A percentile compares a stretch with the other conserved stretches of the same genome.
These are phyloP conservation scores for Melieria omissa DNA, from an alignment of 2,888 invertebrate species.

Conservation along the genomic window DNA sequence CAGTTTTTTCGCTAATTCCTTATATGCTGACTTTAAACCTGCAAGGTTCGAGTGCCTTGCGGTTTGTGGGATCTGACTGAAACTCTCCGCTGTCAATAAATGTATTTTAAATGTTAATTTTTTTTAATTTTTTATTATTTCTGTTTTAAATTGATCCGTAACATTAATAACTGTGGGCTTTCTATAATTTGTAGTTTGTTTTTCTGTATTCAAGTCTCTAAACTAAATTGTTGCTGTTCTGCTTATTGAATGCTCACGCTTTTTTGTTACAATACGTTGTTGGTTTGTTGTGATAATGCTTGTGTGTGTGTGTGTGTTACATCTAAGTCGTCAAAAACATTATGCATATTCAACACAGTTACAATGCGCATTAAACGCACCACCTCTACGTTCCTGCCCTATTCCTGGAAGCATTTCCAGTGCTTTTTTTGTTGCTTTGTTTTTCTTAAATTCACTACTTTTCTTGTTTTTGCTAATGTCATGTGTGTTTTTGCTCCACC, in stretches of 20 bases:
- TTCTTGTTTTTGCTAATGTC: too few species aligned
- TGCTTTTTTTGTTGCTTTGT: too few species aligned
- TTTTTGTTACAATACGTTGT: not conserved
- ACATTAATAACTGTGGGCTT: conserved; percentile 32
- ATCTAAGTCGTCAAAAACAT: too few species aligned
- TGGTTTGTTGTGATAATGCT: not conserved
- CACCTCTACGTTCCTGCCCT: too few species aligned
- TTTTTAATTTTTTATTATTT: conserved; percentile 31
- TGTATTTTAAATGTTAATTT: conserved; percentile 53
- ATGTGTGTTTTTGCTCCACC: too few species aligned
- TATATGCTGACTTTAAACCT: not conserved
- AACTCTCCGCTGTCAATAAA: conserved; percentile 43
- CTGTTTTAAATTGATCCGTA: conserved; percentile 2
- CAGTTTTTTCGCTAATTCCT: conserved; percentile 34
- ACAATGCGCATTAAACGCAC: too few species aligned
- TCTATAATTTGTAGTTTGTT: conserved; percentile 20
- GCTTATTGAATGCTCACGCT: not conserved
- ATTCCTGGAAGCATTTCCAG: too few species aligned
- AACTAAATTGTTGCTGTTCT: not conserved
- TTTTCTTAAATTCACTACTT: too few species aligned
- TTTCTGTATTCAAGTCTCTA: not conserved
- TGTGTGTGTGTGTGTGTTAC: not conserved
- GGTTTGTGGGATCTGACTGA: too few species aligned
- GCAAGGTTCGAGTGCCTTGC: not conserved
- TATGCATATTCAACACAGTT: too few species aligned